A percentile compares a stretch with the other conserved stretches of the same genome.
Evolutionary conservation across 2,797 vertebrate species (phyloP).

Genomic region (Limosa lapponica): DNA sequence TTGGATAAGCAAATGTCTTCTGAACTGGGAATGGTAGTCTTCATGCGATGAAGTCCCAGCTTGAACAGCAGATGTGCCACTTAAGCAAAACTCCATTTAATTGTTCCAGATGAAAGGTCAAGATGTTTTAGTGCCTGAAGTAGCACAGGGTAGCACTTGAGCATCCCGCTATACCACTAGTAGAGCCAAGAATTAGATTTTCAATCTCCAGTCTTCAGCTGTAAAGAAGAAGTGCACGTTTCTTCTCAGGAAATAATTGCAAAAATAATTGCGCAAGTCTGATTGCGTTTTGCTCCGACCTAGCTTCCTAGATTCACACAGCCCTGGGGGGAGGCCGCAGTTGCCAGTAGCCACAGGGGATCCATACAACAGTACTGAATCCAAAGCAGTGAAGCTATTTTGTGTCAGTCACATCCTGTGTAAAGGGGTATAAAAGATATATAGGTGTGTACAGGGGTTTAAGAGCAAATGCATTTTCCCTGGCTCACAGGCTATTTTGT

Average conservation of each 20-base stretch:
- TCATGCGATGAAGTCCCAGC: neutral
- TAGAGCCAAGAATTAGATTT: neutral
- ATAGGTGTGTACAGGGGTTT: neutral
- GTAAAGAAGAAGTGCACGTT: neutral
- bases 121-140: neutral
- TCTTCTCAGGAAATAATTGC: neutral
- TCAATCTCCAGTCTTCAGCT: neutral
- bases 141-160: neutral
- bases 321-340: neutral
- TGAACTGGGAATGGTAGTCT: neutral
- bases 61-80: slow-evolving; percentile 50
- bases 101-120: slow-evolving; percentile 46
- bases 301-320: neutral
- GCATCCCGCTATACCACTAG: neutral
- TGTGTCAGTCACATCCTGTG: neutral
- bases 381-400: neutral
- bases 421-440: neutral
- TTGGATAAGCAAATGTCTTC: slow-evolving; percentile 58
- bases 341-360: neutral
- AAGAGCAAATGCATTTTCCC: neutral
- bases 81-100: slow-evolving; percentile 33
- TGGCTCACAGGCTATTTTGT: neutral
- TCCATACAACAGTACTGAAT: neutral
- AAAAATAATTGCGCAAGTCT: neutral
- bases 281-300: neutral